Base-by-base conservation (phyloP, 92 coral and sea anemone species). In the Porites lobata region DNA sequence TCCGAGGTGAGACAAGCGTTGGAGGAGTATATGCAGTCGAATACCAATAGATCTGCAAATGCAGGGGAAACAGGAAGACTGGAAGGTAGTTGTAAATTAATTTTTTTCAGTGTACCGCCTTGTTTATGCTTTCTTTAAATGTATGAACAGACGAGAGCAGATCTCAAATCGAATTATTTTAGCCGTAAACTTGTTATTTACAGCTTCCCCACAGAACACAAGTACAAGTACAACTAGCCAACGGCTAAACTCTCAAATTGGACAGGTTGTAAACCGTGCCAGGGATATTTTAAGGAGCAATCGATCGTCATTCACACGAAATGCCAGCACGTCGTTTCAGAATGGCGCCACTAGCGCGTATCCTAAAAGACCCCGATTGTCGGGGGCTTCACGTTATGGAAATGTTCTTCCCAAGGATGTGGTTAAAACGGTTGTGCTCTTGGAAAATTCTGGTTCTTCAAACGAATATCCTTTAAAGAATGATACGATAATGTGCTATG, bases 1-100 rank as follows among this genome's bases (percentile, higher is more conserved):
- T 77, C 81, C 52, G 81, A 61, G 81, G 81, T 77, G 69, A 77
- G 81, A 15, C 68, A 77, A 77, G 70, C 81, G 69, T 15, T 77
- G 20, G 81, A 77, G 69, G 81, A 77, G 81, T 77, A 77, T 59
- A 1, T 77, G 81, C 81, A 58, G 81, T 77, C 81, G 69, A 26
- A 26, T 26, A 26, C 32, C 32, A 77, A 12, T 77, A 77, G 81
- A 77, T 77, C 81, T 77, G 69, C 69, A 12, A 15, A 61, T 77
- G 53, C 22, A 61, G 24, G 81, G 69, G 69, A 77, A 77, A 24
- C 69, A 58, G 53, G 22, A 12, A 77, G 69, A 59, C 69, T 77
- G 53, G 69, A 77, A 77, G 24, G 81, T 77, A 77, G 54, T 61
- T 61, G 50, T 76, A 58, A 26, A 22, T 58, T 57, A 29, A 76